A percentile compares a stretch with the other conserved stretches of the same genome.
phyloP scores from a whole-genome alignment of 2,888 invertebrate species.

The Arge pagana region DNA sequence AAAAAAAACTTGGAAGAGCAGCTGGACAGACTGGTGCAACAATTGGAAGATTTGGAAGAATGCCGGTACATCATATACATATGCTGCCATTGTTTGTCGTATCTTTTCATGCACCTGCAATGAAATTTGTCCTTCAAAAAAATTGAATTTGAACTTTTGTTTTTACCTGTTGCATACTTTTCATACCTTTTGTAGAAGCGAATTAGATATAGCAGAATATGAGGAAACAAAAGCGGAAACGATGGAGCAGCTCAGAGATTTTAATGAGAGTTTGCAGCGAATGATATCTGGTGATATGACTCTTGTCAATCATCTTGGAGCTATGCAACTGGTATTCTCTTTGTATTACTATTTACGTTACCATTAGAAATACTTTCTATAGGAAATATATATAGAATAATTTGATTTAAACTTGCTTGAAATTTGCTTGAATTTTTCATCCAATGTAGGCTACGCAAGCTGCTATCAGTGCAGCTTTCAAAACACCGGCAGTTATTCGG shows the following conservation, averaged over 20 bases:
- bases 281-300: slow-evolving; percentile 72
- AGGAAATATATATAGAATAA: neutral
- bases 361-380: neutral
- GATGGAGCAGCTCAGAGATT: slow-evolving; percentile 72
- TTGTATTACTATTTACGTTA: slow-evolving; percentile 6
- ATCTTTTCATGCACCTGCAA: neutral
- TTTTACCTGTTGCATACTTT: neutral
- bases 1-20: slow-evolving; percentile 70
- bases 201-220: slow-evolving; percentile 69
- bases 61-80: slow-evolving; percentile 62
- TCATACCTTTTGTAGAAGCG: slow-evolving; percentile 60
- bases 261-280: slow-evolving; percentile 67
- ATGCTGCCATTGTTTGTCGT: neutral
- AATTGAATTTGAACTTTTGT: slow-evolving; percentile 8
- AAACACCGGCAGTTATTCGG: slow-evolving; percentile 74
- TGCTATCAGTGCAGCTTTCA: slow-evolving; percentile 74
- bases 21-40: slow-evolving; percentile 69
- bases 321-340: slow-evolving; percentile 69
- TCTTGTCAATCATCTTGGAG: slow-evolving; percentile 67
- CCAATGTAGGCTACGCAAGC: slow-evolving; percentile 71
- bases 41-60: slow-evolving; percentile 72
- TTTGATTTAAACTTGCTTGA: neutral
- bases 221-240: slow-evolving; percentile 72
- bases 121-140: slow-evolving; percentile 1
- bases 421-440: slow-evolving; percentile 9